Percentiles rank a stretch among this genome's conserved stretches.
Conservation (phyloP, 2,113 vertebrate genomes). For the Numida meleagris region DNA sequence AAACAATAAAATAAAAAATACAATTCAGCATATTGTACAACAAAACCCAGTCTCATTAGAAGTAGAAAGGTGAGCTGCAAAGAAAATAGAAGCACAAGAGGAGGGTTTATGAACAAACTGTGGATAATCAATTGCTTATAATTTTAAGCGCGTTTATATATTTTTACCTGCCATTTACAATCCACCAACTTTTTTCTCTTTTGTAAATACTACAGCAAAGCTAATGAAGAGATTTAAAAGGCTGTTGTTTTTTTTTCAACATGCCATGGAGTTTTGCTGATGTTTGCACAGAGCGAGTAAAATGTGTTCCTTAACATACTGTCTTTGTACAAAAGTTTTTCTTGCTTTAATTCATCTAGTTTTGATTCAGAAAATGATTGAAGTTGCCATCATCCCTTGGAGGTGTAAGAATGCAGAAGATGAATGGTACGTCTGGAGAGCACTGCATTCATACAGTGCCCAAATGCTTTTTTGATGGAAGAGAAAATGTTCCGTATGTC, state of each 20-base stretch:
- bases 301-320: not conserved
- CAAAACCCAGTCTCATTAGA: not conserved
- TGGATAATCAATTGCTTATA: not conserved
- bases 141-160: not conserved
- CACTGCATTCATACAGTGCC: not conserved
- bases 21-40: not conserved
- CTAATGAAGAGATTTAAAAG: not conserved
- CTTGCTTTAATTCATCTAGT: not conserved
- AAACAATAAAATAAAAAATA: not conserved
- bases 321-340: not conserved
- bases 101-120: not conserved
- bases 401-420: conserved; percentile 12
- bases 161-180: not conserved
- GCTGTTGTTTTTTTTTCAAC: not conserved
- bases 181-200: not conserved
- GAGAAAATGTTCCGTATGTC: not conserved
- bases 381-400: not conserved
- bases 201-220: not conserved
- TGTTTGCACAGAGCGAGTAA: not conserved
- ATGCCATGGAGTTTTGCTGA: not conserved
- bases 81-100: not conserved
- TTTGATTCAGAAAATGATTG: conserved; percentile 1
- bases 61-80: not conserved
- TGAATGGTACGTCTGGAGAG: not conserved
- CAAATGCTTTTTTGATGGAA: not conserved